Percentiles rank a stretch among this genome's conserved stretches.
phyloP scores from a whole-genome alignment of 2,113 vertebrate genomes.

The Cettia cetti region DNA sequence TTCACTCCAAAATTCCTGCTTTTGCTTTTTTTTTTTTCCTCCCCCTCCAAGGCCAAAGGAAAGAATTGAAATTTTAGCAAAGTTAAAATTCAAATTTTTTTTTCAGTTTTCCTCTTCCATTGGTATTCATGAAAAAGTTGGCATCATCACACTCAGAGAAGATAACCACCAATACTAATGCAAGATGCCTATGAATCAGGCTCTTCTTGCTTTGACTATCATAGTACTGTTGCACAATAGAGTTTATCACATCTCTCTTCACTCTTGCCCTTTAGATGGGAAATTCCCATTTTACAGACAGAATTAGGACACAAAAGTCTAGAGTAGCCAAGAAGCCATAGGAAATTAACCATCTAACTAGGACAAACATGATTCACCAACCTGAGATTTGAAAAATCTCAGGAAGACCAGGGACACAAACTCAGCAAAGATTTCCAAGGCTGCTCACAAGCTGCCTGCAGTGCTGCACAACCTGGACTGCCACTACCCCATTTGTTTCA shows the following conservation, averaged over 20 bases:
- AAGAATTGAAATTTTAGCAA: background rate
- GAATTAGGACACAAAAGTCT: background rate
- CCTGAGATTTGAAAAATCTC: background rate
- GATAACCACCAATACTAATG: background rate
- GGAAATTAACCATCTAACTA: background rate
- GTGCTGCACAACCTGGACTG: background rate
- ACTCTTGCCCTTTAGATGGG: background rate
- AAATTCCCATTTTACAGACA: background rate
- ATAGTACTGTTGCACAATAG: background rate
- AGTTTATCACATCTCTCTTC: background rate
- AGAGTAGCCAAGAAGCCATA: background rate
- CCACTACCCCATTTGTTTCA: background rate
- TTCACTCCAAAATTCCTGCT: background rate
- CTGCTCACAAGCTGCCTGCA: background rate
- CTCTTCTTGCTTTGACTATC: background rate
- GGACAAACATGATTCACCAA: background rate
- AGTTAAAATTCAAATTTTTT: background rate
- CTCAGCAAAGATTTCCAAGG: background rate
- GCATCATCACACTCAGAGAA: background rate
- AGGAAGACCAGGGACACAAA: background rate
- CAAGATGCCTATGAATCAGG: background rate
- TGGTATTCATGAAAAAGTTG: background rate
- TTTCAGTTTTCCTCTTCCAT: background rate
- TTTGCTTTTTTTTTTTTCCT: background rate
- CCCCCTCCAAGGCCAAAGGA: background rate